Evolutionary conservation across 1,140 invertebrate species (phyloP).

Genomic region (Calliopsis andreniformis): DNA sequence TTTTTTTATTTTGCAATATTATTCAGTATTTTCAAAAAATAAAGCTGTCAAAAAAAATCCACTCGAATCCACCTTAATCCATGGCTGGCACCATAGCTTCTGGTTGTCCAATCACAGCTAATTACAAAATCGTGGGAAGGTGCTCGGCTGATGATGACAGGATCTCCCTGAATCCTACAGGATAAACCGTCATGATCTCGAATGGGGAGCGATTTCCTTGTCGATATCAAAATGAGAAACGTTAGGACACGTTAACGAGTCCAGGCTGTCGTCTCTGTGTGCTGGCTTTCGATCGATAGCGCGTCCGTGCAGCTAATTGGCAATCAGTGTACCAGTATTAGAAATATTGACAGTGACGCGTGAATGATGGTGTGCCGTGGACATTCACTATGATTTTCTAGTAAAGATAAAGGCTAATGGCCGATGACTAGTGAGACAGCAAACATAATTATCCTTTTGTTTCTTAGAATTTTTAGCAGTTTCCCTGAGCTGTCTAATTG

Average conservation of each 20-base stretch:
- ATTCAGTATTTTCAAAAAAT: too few relatives aligned
- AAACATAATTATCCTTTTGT: too few relatives aligned
- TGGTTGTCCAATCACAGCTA: neutral
- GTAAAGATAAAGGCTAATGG: slow-evolving; percentile 22
- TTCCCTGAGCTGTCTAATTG: too few relatives aligned
- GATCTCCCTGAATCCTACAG: neutral
- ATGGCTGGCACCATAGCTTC: neutral
- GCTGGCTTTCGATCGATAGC: slow-evolving; percentile 17
- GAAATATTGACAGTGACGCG: slow-evolving; percentile 32
- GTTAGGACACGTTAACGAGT: slow-evolving; percentile 25
- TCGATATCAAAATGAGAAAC: slow-evolving; percentile 7
- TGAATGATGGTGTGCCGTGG: slow-evolving; percentile 5
- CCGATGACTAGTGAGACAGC: neutral
- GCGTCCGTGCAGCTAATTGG: slow-evolving; percentile 23
- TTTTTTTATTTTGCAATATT: too few relatives aligned
- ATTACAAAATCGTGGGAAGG: neutral
- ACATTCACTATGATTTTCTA: slow-evolving; percentile 27
- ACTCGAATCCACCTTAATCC: too few relatives aligned
- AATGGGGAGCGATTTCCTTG: neutral
- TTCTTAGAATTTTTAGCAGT: too few relatives aligned
- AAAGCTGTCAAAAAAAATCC: too few relatives aligned
- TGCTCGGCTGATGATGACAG: neutral
- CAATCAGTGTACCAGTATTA: slow-evolving; percentile 38
- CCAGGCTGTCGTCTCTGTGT: neutral
- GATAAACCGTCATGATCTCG: slow-evolving; percentile 3